A percentile compares a stretch with the other conserved stretches of the same genome.
Evolutionary conservation across 2,113 vertebrate genomes (phyloP).

Genomic region (Megaptera novaeangliae): DNA sequence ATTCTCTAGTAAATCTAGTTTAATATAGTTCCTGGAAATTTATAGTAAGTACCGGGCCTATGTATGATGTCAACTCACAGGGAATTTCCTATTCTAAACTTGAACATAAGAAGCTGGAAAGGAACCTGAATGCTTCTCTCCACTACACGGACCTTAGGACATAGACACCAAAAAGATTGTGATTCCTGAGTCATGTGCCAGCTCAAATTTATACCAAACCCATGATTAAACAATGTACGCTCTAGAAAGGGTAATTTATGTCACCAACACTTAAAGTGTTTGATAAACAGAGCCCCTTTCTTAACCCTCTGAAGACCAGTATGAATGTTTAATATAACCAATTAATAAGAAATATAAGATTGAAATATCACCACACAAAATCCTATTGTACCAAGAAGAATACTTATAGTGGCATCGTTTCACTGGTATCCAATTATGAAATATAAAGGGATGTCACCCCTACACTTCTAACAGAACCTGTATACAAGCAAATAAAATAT

Average conservation of each 20-base stretch:
- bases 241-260: not conserved
- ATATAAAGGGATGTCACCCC: conserved; percentile 47
- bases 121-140: not conserved
- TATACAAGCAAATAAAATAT: conserved; percentile 67
- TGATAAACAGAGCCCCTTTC: conserved; percentile 25
- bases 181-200: conserved; percentile 25
- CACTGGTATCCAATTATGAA: conserved; percentile 55
- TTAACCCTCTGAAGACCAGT: not conserved
- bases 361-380: conserved; percentile 49
- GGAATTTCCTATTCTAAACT: not conserved
- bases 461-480: conserved; percentile 50
- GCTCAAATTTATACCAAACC: conserved; percentile 1
- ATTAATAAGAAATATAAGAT: not conserved
- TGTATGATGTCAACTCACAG: not conserved
- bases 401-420: conserved; percentile 62
- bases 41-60: not conserved
- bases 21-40: not conserved
- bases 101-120: not conserved
- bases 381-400: conserved; percentile 50
- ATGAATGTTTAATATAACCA: conserved; percentile 10
- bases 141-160: not conserved
- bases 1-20: not conserved
- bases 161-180: not conserved
- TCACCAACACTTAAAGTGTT: not conserved
- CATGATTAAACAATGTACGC: not conserved